Evolutionary conservation across 2,888 invertebrate species (phyloP).

Genomic region (Scaptomyza polygonia): DNA sequence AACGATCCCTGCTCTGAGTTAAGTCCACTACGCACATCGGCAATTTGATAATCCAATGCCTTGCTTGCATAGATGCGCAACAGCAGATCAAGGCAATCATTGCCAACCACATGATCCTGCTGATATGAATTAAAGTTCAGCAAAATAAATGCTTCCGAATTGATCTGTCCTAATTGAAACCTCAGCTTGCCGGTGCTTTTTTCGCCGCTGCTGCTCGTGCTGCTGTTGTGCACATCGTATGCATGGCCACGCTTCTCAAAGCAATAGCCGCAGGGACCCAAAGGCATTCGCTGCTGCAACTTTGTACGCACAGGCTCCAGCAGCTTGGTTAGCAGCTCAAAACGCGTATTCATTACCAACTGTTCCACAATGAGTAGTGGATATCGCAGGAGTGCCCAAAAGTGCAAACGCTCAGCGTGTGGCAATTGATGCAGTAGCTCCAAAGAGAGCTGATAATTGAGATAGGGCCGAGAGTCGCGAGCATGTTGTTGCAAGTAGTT

Average conservation of each 20-base stretch:
- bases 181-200: constrained; percentile 50
- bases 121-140: constrained; percentile 87
- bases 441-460: constrained; percentile 88
- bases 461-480: constrained; percentile 83
- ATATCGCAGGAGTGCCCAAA: constrained; percentile 88
- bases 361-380: constrained; percentile 93
- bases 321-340: constrained; percentile 88
- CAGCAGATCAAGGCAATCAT: constrained; percentile 88
- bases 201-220: constrained; percentile 14
- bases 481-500: constrained; percentile 86
- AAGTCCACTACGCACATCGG: constrained; percentile 59
- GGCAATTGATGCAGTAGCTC: constrained; percentile 88
- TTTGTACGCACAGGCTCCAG: constrained; percentile 86
- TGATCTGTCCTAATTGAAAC: constrained; percentile 74
- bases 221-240: constrained; percentile 72
- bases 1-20: constrained; percentile 82
- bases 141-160: constrained; percentile 84
- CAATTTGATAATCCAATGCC: constrained; percentile 88
- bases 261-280: constrained; percentile 78
- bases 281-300: constrained; percentile 45
- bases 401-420: constrained; percentile 86
- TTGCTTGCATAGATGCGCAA: constrained; percentile 91
- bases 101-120: constrained; percentile 86
- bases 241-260: constrained; percentile 81
- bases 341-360: constrained; percentile 93